phyloP scores from a whole-genome alignment of 2,797 vertebrate genomes.

The Crotalus adamanteus region DNA sequence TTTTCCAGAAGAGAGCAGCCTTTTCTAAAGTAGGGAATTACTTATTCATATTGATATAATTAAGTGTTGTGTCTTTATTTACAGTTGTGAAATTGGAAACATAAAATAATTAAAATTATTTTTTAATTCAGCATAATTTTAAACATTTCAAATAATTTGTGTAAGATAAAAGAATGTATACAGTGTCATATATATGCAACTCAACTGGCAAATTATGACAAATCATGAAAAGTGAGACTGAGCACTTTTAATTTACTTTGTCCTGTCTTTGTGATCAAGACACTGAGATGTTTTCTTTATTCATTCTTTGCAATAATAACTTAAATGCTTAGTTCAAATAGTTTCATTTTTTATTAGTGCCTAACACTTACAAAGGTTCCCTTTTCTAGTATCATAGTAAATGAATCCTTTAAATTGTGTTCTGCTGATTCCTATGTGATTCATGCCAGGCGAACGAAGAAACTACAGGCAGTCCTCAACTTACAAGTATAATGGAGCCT shows the following conservation, averaged over 20 bases:
- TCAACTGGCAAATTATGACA: conserved; percentile 13
- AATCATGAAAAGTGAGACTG: neutral
- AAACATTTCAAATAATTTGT: conserved; percentile 4
- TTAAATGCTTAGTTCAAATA: conserved; percentile 32
- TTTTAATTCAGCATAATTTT: conserved; percentile 8
- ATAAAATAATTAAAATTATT: conserved; percentile 19
- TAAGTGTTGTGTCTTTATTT: neutral
- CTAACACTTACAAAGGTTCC: neutral
- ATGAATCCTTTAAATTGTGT: neutral
- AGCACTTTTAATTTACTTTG: neutral
- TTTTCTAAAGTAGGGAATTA: conserved; percentile 44
- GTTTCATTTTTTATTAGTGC: conserved; percentile 31
- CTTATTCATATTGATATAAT: conserved; percentile 4
- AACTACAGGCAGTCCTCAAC: neutral
- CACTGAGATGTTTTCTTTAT: conserved; percentile 21
- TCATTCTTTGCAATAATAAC: conserved; percentile 33
- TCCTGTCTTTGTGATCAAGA: neutral
- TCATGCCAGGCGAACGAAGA: neutral
- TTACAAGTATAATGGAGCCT: too few species aligned
- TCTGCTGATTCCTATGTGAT: neutral
- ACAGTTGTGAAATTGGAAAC: neutral
- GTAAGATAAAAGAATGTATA: conserved; percentile 4
- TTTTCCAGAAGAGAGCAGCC: conserved; percentile 68
- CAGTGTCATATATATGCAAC: conserved; percentile 11
- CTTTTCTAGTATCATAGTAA: neutral